Evolutionary conservation across 2,113 vertebrate species (phyloP), one percentile per base, ranked within the genome.

Genomic region (Gopherus evgoodei): DNA sequence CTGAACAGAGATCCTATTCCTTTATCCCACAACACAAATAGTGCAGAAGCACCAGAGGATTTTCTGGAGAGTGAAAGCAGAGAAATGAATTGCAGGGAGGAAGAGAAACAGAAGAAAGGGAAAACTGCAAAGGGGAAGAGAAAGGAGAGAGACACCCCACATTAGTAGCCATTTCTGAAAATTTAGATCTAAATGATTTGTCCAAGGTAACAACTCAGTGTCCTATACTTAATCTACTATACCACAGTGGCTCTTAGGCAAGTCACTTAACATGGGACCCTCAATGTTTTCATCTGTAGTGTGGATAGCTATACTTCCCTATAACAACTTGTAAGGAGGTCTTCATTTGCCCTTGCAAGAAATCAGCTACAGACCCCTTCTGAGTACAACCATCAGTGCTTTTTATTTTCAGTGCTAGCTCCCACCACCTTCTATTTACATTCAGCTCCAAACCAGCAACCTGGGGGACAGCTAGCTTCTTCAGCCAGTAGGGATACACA

Each of bases 51-150:
- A 85, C 5, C 35, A 89, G 35, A 87, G 12, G 22, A 81, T 57
- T 57, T n/a, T 38, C 6, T 35, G 5, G 17, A 14, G 21, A 57
- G 29, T 83, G 80, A 86, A 93, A 93, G 52, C 0, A 19, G 19
- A 13, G n/a, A 35, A 35, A 59, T 47, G 14, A 91, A 82, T 19
- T 2, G 59, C 1, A 2, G 50, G 72, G 44, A 84, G 1, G 2
- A 1, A 2, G 19, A 6, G 13, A 38, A 17, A 14, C 19, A 57
- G 29, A 75, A 17, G 8, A 1, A 42, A 52, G 3, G 2, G 1
- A 75, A 42, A 56, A 83, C 0, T 54, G 65, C 57, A 47, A 87
- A 84, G 35, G 9, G 22, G 72, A 29, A 38, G 35, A 2, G 1
- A 7, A 62, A 62, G 11, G 12, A 62, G 10, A 13, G 59, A 25